A percentile compares a stretch with the other conserved stretches of the same genome.
phyloP scores from a whole-genome alignment of 92 coral and sea anemone genomes.

The Montipora capitata region DNA sequence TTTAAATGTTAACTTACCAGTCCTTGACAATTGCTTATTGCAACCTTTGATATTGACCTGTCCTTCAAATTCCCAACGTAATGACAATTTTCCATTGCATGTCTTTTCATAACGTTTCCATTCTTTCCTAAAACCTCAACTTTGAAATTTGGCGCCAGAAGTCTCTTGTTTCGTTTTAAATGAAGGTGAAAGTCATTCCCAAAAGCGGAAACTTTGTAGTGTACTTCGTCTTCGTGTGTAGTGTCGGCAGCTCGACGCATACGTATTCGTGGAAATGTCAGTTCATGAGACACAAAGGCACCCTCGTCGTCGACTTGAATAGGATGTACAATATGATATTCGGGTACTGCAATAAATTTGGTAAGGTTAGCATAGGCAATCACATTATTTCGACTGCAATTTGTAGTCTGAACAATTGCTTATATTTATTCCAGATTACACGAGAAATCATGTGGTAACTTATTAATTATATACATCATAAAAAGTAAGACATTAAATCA shows the following conservation, averaged over 20 bases:
- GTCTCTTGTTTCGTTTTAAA: constrained; percentile 87
- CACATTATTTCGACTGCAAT: too few relatives aligned
- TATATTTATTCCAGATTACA: too few relatives aligned
- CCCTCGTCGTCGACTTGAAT: constrained; percentile 87
- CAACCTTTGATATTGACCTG: constrained; percentile 80
- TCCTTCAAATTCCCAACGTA: constrained; percentile 88
- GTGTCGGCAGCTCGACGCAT: constrained; percentile 74
- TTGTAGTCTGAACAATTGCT: too few relatives aligned
- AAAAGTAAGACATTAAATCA: too few relatives aligned
- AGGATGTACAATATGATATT: constrained; percentile 90
- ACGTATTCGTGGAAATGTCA: constrained; percentile 85
- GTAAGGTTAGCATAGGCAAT: too few relatives aligned
- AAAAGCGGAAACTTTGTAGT: constrained; percentile 91
- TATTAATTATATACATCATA: too few relatives aligned
- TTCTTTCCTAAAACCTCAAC: constrained; percentile 91
- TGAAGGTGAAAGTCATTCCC: constrained; percentile 89
- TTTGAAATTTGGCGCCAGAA: constrained; percentile 86
- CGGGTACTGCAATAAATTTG: constrained; percentile 78
- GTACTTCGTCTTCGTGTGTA: constrained; percentile 72
- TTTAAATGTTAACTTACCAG: constrained; percentile 75
- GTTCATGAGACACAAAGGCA: constrained; percentile 87
- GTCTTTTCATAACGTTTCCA: constrained; percentile 88
- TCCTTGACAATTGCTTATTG: constrained; percentile 92
- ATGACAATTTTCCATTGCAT: constrained; percentile 92
- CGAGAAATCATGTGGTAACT: too few relatives aligned